phyloP scores from a whole-genome alignment of 2,888 invertebrate species.

The Drosophila mimica region DNA sequence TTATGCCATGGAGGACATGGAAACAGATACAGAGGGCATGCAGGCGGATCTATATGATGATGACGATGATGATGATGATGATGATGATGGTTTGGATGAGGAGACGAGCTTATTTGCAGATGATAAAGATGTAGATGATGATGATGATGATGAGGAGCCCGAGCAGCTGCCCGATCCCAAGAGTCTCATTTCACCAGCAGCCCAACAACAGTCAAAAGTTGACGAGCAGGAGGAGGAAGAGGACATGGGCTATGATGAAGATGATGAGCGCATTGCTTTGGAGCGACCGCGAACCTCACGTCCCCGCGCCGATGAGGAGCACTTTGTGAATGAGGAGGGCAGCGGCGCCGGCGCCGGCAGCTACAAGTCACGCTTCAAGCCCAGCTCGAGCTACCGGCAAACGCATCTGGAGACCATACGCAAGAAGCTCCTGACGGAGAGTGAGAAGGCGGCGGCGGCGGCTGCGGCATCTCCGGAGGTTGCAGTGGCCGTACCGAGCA shows the following conservation, averaged over 20 bases:
- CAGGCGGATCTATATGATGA: constrained; percentile 83
- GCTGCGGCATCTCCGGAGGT: constrained; percentile 38
- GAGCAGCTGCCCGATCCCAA: constrained; percentile 79
- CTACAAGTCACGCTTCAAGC: constrained; percentile 58
- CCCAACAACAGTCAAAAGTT: constrained; percentile 16
- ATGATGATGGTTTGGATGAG: constrained; percentile 77
- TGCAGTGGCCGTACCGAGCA: constrained; percentile 73
- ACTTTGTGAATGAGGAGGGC: constrained; percentile 82
- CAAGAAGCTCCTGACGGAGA: constrained; percentile 74
- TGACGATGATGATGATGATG: constrained; percentile 52
- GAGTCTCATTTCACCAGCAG: constrained; percentile 61
- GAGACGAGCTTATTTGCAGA: constrained; percentile 56
- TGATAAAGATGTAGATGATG: constrained; percentile 24
- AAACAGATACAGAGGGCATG: constrained; percentile 72
- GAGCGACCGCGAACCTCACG: constrained; percentile 74
- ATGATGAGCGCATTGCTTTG: constrained; percentile 81
- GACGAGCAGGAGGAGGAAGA: constrained; percentile 70
- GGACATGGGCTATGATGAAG: constrained; percentile 84
- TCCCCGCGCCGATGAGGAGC: constrained; percentile 73
- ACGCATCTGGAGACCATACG: constrained; percentile 79
- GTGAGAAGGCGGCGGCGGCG: constrained; percentile 26
- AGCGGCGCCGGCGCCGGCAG: constrained; percentile 70
- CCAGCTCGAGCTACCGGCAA: constrained; percentile 69
- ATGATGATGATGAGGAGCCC: constrained; percentile 56
- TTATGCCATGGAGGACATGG: constrained; percentile 74